Base-by-base conservation (phyloP, 1,140 invertebrate species). In the Polypedilum pembai region DNA sequence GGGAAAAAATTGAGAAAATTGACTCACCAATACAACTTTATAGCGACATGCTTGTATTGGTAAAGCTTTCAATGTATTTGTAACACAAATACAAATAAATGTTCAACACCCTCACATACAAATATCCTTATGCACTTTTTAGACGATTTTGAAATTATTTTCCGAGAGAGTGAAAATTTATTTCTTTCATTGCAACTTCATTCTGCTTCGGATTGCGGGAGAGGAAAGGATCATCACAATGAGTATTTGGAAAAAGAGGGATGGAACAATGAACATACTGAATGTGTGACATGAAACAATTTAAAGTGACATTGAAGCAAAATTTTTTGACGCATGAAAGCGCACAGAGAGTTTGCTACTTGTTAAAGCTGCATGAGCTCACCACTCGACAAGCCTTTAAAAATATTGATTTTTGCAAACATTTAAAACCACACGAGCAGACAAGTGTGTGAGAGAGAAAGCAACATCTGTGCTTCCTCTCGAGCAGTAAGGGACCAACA, bases 1-100 rank as follows among this genome's bases (percentile, higher is more conserved):
- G 65, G 17, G 18, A 69, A 69, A 69, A 69, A 69, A 21, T 69
- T 69, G 65, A 69, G 65, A 69, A 69, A 69, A 69, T 69, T 69
- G 17, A 21, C 65, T 69, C 65, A 69, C 65, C 7, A 20, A 69
- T 21, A 69, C 65, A 69, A 20, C 18, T 18, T 10, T 10, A 69
- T 7, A 20, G 12, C 18, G 20, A 4, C 45, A 12, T 4, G n/a
- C 15, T 15, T 56, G 10, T 56, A 56, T 8, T 69, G 5, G 24
- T 33, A 33, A 33, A 33, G 24, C 24, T 33, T 33, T 33, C 24
- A 33, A 33, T 69, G 65, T 69, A 20, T 20, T 18, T 2, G 65
- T 69, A 18, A 18, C 12, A 69, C 65, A 69, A 69, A n/a, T 5
- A 69, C 65, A 69, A 20, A 18, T 20, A 33, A 33, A 56, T 69